Base-by-base conservation (phyloP, 2,797 vertebrate genomes). In the Pempheris klunzingeri region DNA sequence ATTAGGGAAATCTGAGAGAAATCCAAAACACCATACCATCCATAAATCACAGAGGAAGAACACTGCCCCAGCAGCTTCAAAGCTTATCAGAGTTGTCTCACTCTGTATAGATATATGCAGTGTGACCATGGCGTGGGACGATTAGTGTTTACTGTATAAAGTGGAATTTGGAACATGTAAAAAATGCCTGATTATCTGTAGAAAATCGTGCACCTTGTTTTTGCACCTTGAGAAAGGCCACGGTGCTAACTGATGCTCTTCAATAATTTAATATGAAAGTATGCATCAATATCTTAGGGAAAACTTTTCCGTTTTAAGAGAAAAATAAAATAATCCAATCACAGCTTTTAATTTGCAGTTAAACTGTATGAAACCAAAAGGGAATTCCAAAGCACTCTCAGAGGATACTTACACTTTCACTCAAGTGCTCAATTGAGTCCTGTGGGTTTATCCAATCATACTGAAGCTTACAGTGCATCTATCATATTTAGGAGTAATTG, bases 1-100 rank as follows among this genome's bases (percentile, higher is more conserved):
- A 63, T 52, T 30, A n/a, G 58, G 53, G 73, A 75, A 82, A 66
- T 58, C 49, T 54, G 38, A 34, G 36, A 66, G 46, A 64, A 75
- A 49, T 79, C 52, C 38, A 71, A 76, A 67, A 61, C 44, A 74
- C 14, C 28, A 20, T 46, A 4, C 47, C 63, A 62, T 54, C 41
- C n/a, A 61, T 39, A 28, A 62, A 74, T 44, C 52, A 52, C 15
- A 43, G 43, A 55, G 18, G 38, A 54, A 43, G 14, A 71, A 39
- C 18, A 13, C 7, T 0, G 7, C 15, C 59, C 17, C 22, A 44
- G 30, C 47, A 38, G 13, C 57, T 43, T 24, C 12, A 32, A 8
- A 58, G 44, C 57, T n/a, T 61, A 26, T 68, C 46, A 26, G 9
- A 62, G 30, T 6, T 32, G n/a, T n/a, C n/a, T n/a, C n/a, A n/a